Conservation (phyloP, 1,140 invertebrate genomes). For the Hycleus cichorii region DNA sequence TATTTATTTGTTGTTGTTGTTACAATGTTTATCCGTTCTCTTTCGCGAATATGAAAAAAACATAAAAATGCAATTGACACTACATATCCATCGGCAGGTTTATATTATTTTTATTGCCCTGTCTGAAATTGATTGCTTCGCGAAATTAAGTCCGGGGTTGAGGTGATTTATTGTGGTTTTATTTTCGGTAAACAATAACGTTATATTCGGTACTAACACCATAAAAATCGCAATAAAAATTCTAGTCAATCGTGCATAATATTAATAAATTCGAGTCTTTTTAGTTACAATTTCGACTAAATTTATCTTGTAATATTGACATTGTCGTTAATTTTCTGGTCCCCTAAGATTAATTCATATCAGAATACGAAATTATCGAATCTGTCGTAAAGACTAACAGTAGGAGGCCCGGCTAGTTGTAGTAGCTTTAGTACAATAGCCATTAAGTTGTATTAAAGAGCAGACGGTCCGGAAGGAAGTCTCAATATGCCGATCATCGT, state of each 20-base stretch:
- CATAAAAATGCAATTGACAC: constrained; percentile 39
- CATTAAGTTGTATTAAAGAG: constrained; percentile 32
- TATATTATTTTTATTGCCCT: constrained; percentile 31
- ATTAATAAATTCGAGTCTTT: too few species aligned
- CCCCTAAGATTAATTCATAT: too few species aligned
- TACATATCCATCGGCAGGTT: constrained; percentile 32
- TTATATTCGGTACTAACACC: too few species aligned
- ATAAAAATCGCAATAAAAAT: too few species aligned
- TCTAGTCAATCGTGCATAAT: too few species aligned
- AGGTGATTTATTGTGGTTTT: constrained; percentile 35
- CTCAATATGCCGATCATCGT: constrained; percentile 39
- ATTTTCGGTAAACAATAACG: constrained; percentile 20
- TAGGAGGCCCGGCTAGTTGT: too few species aligned
- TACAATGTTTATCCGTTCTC: neutral
- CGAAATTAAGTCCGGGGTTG: constrained; percentile 29
- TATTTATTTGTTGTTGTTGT: constrained; percentile 33
- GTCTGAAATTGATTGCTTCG: constrained; percentile 31
- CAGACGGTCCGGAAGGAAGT: constrained; percentile 36
- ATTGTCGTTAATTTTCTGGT: too few species aligned
- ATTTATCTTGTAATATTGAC: too few species aligned
- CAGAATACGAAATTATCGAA: too few species aligned
- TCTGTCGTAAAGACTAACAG: too few species aligned
- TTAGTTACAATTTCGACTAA: too few species aligned
- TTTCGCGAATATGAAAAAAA: constrained; percentile 23
- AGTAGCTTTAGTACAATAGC: neutral